Base-by-base conservation (phyloP, 2,888 invertebrate species). In the Epinotia bilunana region DNA sequence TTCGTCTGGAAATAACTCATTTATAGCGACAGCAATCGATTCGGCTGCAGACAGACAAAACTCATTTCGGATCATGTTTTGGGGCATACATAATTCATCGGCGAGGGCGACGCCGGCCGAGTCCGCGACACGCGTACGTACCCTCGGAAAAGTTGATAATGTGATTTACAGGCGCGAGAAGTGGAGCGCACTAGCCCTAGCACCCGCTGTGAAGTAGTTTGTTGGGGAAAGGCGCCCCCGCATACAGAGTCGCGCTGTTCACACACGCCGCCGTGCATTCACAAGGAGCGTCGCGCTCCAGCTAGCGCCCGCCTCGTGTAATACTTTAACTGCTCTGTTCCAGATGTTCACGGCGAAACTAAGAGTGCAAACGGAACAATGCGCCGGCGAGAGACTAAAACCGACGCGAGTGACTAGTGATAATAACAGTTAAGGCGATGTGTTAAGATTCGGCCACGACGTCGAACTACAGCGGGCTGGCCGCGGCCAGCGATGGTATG, bases 401-500 rank as follows among this genome's bases (percentile, higher is more conserved):
- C 80, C 83, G 83, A 79, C 86, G 84, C 84, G 83, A 82, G 86
- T 87, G 83, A 78, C 79, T 78, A 84, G 88, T 88, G 89, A 87
- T 83, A 83, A 82, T 82, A 84, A 88, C 79, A 85, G 87, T 89
- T 89, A 86, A 88, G 83, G 85, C 83, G 77, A 90, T 90, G 93
- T 82, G 87, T 83, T 91, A 82, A 90, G 83, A 80, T 83, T 85
- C 87, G 88, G 87, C 83, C 91, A 93, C 91, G 87, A 91, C 94
- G 93, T 90, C 92, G 88, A 91, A 89, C 84, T 79, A 83, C 79
- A 90, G 87, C 85, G 87, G 90, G 91, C 91, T 89, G 91, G 92
- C 87, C 89, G 85, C 87, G 86, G 88, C 92, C 91, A 92, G 93
- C 91, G 89, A 94, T 94, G 94, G 89, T 90, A 94, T 94, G 94